Evolutionary conservation across 1,140 invertebrate species (phyloP).

Genomic region (Cherax destructor): DNA sequence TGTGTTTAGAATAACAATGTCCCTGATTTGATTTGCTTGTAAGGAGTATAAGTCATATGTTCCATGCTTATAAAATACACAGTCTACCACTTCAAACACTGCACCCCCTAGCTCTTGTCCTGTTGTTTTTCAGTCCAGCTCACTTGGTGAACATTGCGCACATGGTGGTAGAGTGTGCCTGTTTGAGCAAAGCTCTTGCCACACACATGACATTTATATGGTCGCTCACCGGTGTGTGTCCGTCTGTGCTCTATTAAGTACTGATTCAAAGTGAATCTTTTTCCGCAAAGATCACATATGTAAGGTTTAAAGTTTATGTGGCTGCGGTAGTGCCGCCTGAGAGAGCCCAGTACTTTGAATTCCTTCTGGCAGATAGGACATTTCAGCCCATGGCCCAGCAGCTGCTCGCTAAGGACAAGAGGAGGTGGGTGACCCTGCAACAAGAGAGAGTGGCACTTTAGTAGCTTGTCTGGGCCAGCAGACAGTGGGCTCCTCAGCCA

Average conservation of each 20-base stretch:
- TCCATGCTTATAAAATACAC: conserved; percentile 34
- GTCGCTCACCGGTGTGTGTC: conserved; percentile 85
- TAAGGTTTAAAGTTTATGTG: conserved; percentile 78
- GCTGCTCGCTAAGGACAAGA: conserved; percentile 68
- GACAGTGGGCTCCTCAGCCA: conserved; percentile 34
- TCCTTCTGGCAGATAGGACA: conserved; percentile 83
- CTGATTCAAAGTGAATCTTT: conserved; percentile 80
- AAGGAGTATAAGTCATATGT: conserved; percentile 44
- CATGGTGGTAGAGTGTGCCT: conserved; percentile 85
- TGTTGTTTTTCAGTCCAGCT: conserved; percentile 70
- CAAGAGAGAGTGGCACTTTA: conserved; percentile 71
- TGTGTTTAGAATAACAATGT: conserved; percentile 55
- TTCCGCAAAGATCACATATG: conserved; percentile 76
- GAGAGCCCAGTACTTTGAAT: conserved; percentile 77
- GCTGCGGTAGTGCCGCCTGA: conserved; percentile 74
- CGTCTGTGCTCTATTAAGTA: conserved; percentile 91
- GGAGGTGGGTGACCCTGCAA: conserved; percentile 71
- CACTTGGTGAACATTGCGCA: conserved; percentile 88
- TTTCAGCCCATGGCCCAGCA: conserved; percentile 74
- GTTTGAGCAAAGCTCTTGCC: conserved; percentile 94
- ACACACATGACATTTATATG: conserved; percentile 84
- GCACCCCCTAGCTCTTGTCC: conserved; percentile 63
- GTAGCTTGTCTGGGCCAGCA: conserved; percentile 69
- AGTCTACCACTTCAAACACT: conserved; percentile 10
- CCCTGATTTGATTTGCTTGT: conserved; percentile 67